These are phyloP conservation scores for Germaria angustata DNA, from an alignment of 2,888 invertebrate genomes.

Conservation along the genomic window DNA sequence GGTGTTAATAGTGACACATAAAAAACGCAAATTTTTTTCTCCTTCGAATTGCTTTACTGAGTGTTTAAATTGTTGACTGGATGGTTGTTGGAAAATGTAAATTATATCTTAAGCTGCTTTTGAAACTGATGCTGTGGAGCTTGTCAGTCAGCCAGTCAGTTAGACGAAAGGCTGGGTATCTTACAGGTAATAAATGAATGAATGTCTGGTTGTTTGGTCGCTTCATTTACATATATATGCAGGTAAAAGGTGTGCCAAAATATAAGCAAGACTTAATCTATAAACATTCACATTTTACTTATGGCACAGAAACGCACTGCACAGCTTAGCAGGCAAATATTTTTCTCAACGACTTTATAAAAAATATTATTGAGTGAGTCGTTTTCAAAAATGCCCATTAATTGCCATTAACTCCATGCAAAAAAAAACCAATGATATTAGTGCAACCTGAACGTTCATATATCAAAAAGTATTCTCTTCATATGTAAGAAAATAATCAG, in stretches of 20 bases:
- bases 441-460: too few relatives aligned
- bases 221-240: neutral
- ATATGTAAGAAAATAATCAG: too few relatives aligned
- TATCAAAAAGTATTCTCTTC: too few relatives aligned
- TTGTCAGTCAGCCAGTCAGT: constrained; percentile 34
- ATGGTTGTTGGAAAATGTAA: constrained; percentile 46
- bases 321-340: too few relatives aligned
- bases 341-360: too few relatives aligned
- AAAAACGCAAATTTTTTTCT: neutral
- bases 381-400: too few relatives aligned
- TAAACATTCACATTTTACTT: too few relatives aligned
- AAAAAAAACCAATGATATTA: too few relatives aligned
- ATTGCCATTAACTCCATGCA: too few relatives aligned
- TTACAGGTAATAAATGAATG: constrained; percentile 25
- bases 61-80: constrained; percentile 6
- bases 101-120: constrained; percentile 59
- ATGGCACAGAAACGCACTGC: too few relatives aligned
- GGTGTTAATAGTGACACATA: constrained; percentile 48
- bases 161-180: neutral
- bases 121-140: constrained; percentile 62
- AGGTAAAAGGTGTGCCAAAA: neutral
- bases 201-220: neutral
- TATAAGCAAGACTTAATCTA: too few relatives aligned
- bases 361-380: too few relatives aligned
- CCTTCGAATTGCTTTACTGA: constrained; percentile 8